A percentile compares a stretch with the other conserved stretches of the same genome.
These are phyloP conservation scores for Apotomis capreana DNA, from an alignment of 2,888 invertebrate species.

Conservation along the genomic window DNA sequence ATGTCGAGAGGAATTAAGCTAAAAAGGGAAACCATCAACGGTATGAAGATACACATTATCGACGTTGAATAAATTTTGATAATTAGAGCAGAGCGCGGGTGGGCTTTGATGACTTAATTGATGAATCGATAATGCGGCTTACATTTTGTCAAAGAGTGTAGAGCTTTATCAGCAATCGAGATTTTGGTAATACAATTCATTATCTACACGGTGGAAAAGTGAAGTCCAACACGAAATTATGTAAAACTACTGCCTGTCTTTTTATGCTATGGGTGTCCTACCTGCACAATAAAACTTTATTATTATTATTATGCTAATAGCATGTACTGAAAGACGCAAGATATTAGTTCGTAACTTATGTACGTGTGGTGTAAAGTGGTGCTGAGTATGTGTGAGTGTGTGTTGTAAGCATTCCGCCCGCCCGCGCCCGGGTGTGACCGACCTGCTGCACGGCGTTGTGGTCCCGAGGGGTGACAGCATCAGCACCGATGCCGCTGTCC, in stretches of 20 bases:
- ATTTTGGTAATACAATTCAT: neutral
- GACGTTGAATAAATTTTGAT: conserved; percentile 14
- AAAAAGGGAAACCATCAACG: neutral
- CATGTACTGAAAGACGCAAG: too few species aligned
- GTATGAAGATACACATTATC: neutral
- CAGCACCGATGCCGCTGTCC: conserved; percentile 97
- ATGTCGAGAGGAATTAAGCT: neutral
- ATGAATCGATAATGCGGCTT: neutral
- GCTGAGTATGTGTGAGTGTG: conserved; percentile 41
- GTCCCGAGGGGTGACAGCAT: conserved; percentile 95
- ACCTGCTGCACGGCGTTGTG: conserved; percentile 96
- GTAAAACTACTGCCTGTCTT: too few species aligned
- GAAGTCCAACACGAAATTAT: neutral
- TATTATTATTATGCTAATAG: too few species aligned
- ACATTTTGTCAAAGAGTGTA: conserved; percentile 10
- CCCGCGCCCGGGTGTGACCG: conserved; percentile 80
- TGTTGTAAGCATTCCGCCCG: conserved; percentile 59
- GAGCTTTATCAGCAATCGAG: neutral
- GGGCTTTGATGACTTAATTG: conserved; percentile 61
- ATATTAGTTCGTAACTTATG: too few species aligned
- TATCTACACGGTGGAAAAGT: neutral
- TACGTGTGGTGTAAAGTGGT: conserved; percentile 49
- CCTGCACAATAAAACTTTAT: too few species aligned
- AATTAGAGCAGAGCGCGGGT: conserved; percentile 66
- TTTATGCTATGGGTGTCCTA: too few species aligned